phyloP scores from a whole-genome alignment of 2,113 vertebrate species.

The Arothron firmamentum region DNA sequence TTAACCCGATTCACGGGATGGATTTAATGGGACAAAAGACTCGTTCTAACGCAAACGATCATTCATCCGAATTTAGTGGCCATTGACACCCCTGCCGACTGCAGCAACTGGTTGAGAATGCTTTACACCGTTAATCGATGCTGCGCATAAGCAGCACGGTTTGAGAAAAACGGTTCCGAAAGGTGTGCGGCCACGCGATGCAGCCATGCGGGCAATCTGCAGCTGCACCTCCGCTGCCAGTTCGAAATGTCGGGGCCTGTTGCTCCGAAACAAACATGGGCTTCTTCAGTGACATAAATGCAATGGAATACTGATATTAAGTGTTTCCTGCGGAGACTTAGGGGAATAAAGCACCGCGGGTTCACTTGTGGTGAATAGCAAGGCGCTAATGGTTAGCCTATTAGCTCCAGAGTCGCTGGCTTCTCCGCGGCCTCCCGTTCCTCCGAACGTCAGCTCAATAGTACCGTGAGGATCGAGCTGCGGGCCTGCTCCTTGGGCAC shows the following conservation, averaged over 20 bases:
- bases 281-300: too few species aligned
- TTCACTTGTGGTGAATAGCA: conserved; percentile 3
- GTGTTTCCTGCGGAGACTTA: neutral
- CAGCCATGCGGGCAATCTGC: conserved; percentile 58
- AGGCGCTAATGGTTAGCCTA: conserved; percentile 29
- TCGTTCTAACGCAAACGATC: neutral
- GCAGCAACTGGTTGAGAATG: too few species aligned
- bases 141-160: too few species aligned
- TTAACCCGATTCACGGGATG: too few species aligned
- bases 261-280: too few species aligned
- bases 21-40: neutral
- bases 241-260: too few species aligned
- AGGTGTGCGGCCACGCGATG: conserved; percentile 41
- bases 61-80: too few species aligned
- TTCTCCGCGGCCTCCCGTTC: conserved; percentile 35
- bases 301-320: too few species aligned
- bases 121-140: too few species aligned
- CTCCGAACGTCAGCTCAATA: conserved; percentile 2
- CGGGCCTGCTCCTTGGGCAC: neutral
- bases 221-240: conserved; percentile 15
- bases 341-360: neutral
- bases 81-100: too few species aligned
- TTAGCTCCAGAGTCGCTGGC: conserved; percentile 34
- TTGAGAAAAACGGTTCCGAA: too few species aligned
- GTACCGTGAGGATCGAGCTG: neutral